Conservation (phyloP, 1,140 invertebrate species). For the Plutomurus gul region DNA sequence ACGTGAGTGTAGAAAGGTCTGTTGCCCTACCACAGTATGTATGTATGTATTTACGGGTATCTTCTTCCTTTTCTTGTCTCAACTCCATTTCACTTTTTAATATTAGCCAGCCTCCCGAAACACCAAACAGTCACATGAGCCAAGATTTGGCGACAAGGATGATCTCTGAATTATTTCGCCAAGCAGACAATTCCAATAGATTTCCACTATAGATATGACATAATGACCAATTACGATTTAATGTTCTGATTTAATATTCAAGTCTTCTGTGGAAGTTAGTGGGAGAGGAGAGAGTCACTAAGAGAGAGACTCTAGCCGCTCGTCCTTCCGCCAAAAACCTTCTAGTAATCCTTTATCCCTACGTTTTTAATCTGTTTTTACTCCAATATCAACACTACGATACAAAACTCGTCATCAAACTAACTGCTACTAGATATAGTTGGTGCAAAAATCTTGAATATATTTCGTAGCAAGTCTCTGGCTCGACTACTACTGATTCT, state of each 20-base stretch:
- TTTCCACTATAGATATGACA: too few species aligned
- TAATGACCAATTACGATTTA: too few species aligned
- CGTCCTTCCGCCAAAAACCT: neutral
- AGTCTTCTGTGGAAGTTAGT: too few species aligned
- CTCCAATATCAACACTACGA: neutral
- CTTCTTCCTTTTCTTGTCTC: neutral
- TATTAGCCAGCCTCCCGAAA: neutral
- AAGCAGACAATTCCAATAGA: too few species aligned
- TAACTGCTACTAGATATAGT: too few species aligned
- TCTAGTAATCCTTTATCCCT: neutral
- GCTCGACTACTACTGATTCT: too few species aligned
- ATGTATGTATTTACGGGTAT: neutral
- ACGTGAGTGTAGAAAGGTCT: neutral
- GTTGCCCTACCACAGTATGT: neutral
- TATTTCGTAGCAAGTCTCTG: too few species aligned
- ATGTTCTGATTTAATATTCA: too few species aligned
- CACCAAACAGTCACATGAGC: neutral
- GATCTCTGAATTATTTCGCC: too few species aligned
- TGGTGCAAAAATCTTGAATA: too few species aligned
- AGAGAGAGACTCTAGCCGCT: neutral
- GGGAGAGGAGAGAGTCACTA: too few species aligned
- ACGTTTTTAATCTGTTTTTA: neutral
- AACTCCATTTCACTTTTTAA: slow-evolving; percentile 2
- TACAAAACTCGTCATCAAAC: neutral
- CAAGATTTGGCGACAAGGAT: neutral